Base-by-base conservation (phyloP, 2,888 invertebrate genomes). In the Erebia epiphron region DNA sequence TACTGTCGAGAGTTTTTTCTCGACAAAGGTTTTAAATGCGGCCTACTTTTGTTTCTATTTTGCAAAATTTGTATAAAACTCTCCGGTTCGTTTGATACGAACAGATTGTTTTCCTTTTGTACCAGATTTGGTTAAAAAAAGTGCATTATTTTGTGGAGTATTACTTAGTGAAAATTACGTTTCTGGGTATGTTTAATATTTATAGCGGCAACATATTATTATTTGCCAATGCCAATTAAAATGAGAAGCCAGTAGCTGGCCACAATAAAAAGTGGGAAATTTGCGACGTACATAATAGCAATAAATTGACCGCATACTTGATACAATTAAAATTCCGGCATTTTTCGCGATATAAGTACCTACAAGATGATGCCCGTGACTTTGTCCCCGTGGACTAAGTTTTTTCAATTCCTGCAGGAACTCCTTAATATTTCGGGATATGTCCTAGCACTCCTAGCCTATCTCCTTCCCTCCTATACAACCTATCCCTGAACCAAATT, bases 261-360 rank as follows among this genome's bases (percentile, higher is more conserved):
- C n/a, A n/a, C n/a, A n/a, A n/a, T n/a, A n/a, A n/a, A n/a, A n/a
- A n/a, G n/a, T n/a, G n/a, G n/a, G n/a, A n/a, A n/a, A n/a, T n/a
- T n/a, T n/a, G n/a, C n/a, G n/a, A 68, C n/a, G 60, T 10, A 54
- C 61, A 58, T 56, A 26, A 70, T 18, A 61, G 49, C 64, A 58
- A 67, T 64, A 72, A 11, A 54, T 72, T 60, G 63, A 21, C 56
- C 56, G 57, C 69, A 69, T 72, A 65, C 52, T 58, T 64, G 67
- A 67, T 69, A 56, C 60, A 70, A 72, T 72, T 74, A 74, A 74
- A 62, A 74, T 72, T 72, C 74, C 72, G 26, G 57, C 56, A 41
- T 68, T 71, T 68, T 72, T 68, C 18, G 21, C 35, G 67, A 58
- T 67, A 67, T 67, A n/a, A n/a, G n/a, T n/a, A n/a, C n/a, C n/a